Evolutionary conservation across 64 coral and sea anemone genomes (phyloP), one percentile per base, ranked within the genome.

Genomic region (Montipora capricornis): DNA sequence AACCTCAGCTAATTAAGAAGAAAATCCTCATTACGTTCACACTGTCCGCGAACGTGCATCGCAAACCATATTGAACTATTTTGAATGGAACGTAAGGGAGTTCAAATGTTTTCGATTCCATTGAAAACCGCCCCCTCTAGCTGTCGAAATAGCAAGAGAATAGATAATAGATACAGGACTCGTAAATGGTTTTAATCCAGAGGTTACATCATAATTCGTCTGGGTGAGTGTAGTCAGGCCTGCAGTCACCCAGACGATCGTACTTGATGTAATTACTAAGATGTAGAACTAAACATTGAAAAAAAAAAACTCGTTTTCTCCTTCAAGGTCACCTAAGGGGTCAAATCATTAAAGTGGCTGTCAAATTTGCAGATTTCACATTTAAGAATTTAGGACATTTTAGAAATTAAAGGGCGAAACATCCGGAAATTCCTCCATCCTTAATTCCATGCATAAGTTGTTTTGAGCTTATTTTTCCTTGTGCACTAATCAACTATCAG

Each of bases 331-430:
- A 86, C n/a, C 19, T 51, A 6, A 50, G 14, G 37, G 47, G 62
- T 86, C 66, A 70, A 73, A 49, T 49, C 15, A 83, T 66, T 68
- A 67, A 68, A 7, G 48, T 1, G 66, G n/a, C 17, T 37, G 37
- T 47, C 15, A 6, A 37, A 15, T 11, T 37, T 68, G 5, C 44
- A 20, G 44, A 57, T 57, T 57, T 57, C 6, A 4, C 16, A 47
- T 3, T 49, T 17, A 14, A 10, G 17, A 14, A 20, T 62, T 64
- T 64, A 46, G 9, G 5, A 55, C 29, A 49, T 73, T 86, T 71
- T 22, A 50, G n/a, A 73, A 86, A 20, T 86, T 86, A 86, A 73
- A 86, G 64, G 44, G 82, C 82, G 8, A 49, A 86, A 73, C 82
- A 86, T 37, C 37, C 37, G 82, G 82, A 86, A 86, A 86, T 86